A percentile compares a stretch with the other conserved stretches of the same genome.
Conservation (phyloP, 2,888 invertebrate species). For the Drosophila meridiana region DNA sequence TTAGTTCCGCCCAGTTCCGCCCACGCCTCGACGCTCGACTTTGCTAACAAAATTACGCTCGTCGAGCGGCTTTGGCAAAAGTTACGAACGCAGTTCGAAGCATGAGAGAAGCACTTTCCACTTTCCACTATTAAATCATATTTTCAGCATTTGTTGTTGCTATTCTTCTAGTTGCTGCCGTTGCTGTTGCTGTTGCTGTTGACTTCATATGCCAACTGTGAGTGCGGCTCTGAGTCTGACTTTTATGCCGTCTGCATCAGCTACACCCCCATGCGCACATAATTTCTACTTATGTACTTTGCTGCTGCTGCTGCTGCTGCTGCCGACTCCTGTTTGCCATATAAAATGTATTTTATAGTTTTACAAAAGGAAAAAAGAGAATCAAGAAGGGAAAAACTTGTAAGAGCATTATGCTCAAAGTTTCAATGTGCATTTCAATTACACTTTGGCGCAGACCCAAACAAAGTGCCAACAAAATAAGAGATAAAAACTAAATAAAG, state of each 20-base stretch:
- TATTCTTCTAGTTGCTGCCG: constrained; percentile 14
- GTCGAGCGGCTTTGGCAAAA: constrained; percentile 46
- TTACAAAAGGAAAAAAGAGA: constrained; percentile 32
- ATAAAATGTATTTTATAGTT: constrained; percentile 73
- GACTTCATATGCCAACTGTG: constrained; percentile 31
- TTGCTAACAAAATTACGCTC: constrained; percentile 63
- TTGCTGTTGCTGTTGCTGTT: constrained; percentile 22
- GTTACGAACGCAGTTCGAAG: constrained; percentile 36
- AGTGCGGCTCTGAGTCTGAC: constrained; percentile 42
- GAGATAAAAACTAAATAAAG: constrained; percentile 30
- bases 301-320: constrained; percentile 8
- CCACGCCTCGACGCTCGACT: constrained; percentile 8
- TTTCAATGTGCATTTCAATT: constrained; percentile 75
- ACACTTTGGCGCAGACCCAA: constrained; percentile 57
- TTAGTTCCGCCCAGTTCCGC: constrained; percentile 16
- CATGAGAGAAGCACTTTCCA: constrained; percentile 50
- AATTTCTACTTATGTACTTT: constrained; percentile 74
- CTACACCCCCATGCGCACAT: constrained; percentile 67
- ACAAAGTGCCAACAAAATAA: constrained; percentile 44
- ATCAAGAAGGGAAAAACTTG: constrained; percentile 38
- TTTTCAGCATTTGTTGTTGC: constrained; percentile 49
- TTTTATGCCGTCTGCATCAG: constrained; percentile 70
- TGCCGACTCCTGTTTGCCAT: constrained; percentile 24
- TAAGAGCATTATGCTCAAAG: constrained; percentile 73
- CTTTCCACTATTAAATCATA: constrained; percentile 67